phyloP scores from a whole-genome alignment of 2,113 vertebrate species.

The Chrysochloris asiatica region DNA sequence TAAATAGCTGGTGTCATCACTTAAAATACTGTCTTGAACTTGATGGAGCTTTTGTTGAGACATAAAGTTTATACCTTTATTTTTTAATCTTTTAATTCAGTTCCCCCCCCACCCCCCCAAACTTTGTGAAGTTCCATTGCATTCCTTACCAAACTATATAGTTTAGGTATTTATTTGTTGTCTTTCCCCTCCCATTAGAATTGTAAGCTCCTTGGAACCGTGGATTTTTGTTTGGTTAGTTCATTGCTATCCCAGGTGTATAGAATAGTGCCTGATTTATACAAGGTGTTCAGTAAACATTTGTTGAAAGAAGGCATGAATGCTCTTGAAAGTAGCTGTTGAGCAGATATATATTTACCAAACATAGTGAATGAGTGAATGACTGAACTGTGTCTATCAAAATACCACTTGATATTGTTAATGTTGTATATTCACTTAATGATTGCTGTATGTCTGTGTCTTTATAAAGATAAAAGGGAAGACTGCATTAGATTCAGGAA shows the following conservation, averaged over 20 bases:
- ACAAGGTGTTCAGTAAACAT: neutral
- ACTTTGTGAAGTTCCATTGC: no score
- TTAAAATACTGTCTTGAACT: no score
- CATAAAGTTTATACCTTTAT: no score
- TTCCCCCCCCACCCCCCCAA: no score
- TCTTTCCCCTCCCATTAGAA: no score
- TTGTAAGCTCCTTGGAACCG: neutral
- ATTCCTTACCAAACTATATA: no score
- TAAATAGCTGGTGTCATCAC: no score
- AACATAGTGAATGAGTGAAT: neutral
- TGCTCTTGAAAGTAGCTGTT: neutral
- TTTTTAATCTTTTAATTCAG: no score
- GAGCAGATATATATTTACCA: neutral
- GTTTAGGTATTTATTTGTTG: no score
- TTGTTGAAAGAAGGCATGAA: neutral
- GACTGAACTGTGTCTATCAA: neutral
- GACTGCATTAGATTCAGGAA: neutral
- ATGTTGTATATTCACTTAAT: neutral
- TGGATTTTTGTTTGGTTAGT: neutral
- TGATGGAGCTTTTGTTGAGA: no score
- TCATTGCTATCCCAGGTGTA: neutral
- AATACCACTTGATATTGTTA: neutral
- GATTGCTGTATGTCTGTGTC: neutral
- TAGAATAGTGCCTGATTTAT: neutral
- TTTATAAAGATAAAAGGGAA: neutral